Evolutionary conservation across 2,888 invertebrate species (phyloP), one percentile per base, ranked within the genome.

Genomic region (Heliconius aoede): DNA sequence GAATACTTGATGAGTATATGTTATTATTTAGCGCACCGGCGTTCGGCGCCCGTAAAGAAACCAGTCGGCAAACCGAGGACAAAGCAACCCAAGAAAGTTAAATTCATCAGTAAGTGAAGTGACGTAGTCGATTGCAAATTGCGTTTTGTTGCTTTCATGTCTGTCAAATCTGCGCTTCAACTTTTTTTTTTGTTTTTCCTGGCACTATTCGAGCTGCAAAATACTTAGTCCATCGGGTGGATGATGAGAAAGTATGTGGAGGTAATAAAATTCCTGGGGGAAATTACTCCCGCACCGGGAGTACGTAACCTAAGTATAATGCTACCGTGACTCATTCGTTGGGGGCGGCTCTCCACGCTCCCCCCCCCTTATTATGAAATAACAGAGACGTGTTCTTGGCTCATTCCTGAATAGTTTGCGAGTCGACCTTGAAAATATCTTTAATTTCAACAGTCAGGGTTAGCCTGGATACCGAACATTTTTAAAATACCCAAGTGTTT

Each of bases 1-100:
- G 72, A 74, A 68, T 67, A 60, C 51, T 51, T 85, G 84, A n/a
- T 91, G 85, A 92, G 84, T 46, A 73, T 80, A 78, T 77, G 69
- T 80, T 81, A 86, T 81, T 84, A 82, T 80, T 32, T 89, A 94
- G 94, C 91, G 81, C 94, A 94, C 85, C 91, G 94, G 85, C 90
- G 94, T 83, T 90, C 96, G 89, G 96, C 95, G 88, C 97, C 96
- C 79, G 96, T 96, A 89, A 97, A 97, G 95, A 98, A 98, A 95
- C 96, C 97, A 81, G 96, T 96, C 94, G 96, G 96, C 84, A 96
- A 95, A 87, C 97, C 97, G 90, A 96, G 97, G 89, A 97, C 97
- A 85, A 97, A 97, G 95, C 97, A 98, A 91, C 97, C 97, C 81
- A 98, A 97, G 95, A 97, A 97, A 95, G 97, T 97, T 81, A 97